Conservation (phyloP, 2,797 vertebrate species). For the Acanthurus lineatus region DNA sequence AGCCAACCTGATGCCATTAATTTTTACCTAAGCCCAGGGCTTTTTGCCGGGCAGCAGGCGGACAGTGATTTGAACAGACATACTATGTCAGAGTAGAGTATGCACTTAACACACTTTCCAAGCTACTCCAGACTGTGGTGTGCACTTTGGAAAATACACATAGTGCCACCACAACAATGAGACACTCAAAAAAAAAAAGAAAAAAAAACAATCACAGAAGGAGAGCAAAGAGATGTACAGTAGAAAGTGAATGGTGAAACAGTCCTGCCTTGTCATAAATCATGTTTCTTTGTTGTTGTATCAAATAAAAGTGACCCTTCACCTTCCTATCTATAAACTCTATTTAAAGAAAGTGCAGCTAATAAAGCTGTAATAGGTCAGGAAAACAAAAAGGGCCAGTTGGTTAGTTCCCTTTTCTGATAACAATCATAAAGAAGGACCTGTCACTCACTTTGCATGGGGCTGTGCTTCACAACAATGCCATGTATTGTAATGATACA, state of each 20-base stretch:
- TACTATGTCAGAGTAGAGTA: constrained; percentile 19
- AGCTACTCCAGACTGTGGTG: constrained; percentile 44
- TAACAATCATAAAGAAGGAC: constrained; percentile 34
- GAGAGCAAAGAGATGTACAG: constrained; percentile 7
- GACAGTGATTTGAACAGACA: constrained; percentile 45
- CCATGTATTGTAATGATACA: no score
- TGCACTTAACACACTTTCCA: constrained; percentile 55
- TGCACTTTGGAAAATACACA: constrained; percentile 24
- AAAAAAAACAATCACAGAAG: neutral
- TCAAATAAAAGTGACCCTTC: neutral
- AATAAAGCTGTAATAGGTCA: neutral
- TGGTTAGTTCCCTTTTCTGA: constrained; percentile 40
- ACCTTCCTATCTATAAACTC: neutral
- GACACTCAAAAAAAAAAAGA: constrained; percentile 1
- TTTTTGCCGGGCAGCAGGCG: constrained; percentile 34
- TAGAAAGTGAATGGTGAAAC: constrained; percentile 24
- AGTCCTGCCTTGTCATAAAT: constrained; percentile 7
- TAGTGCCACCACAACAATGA: neutral
- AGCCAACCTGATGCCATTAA: constrained; percentile 50
- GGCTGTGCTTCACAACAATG: no score
- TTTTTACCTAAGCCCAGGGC: constrained; percentile 37
- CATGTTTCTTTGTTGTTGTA: neutral
- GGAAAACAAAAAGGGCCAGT: constrained; percentile 4
- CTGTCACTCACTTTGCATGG: neutral
- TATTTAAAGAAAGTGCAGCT: neutral